Percentiles rank a stretch among this genome's conserved stretches.
phyloP scores from a whole-genome alignment of 2,113 vertebrate species.

The Zonotrichia leucophrys region DNA sequence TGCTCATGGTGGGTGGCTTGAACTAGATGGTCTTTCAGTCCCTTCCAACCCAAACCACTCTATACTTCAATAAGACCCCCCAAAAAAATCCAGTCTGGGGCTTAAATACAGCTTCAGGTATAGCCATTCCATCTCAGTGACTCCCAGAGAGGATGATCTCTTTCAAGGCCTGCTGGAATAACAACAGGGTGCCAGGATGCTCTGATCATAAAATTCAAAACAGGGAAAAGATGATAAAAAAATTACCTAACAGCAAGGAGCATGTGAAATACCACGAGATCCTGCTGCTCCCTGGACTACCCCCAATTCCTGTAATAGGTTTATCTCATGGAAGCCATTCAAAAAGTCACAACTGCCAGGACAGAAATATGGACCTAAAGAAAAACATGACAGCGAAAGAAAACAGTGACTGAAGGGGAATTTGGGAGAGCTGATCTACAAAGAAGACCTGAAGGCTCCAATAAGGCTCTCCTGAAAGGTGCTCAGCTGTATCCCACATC shows the following conservation, averaged over 20 bases:
- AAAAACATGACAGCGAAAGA: not conserved
- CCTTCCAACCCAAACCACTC: not conserved
- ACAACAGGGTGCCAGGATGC: not conserved
- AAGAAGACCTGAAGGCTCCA: accelerated
- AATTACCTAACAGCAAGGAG: not conserved
- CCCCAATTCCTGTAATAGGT: not conserved
- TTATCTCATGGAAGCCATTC: not conserved
- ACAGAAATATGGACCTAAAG: not conserved
- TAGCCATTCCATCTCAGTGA: not conserved
- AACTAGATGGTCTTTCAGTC: not conserved
- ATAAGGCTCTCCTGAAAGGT: not conserved
- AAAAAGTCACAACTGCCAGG: not conserved
- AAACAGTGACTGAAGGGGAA: not conserved
- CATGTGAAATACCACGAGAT: not conserved
- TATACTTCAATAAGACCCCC: not conserved
- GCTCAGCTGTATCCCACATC: accelerated
- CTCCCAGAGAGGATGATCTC: not conserved
- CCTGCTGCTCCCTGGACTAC: not conserved
- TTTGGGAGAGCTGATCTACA: not conserved
- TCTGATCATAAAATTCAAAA: not conserved
- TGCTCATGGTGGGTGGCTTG: too few species aligned
- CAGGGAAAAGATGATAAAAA: not conserved
- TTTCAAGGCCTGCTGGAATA: not conserved
- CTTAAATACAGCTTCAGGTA: not conserved
- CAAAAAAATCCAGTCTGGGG: not conserved